phyloP scores from a whole-genome alignment of 2,797 vertebrate species.

The Acipenser ruthenus region DNA sequence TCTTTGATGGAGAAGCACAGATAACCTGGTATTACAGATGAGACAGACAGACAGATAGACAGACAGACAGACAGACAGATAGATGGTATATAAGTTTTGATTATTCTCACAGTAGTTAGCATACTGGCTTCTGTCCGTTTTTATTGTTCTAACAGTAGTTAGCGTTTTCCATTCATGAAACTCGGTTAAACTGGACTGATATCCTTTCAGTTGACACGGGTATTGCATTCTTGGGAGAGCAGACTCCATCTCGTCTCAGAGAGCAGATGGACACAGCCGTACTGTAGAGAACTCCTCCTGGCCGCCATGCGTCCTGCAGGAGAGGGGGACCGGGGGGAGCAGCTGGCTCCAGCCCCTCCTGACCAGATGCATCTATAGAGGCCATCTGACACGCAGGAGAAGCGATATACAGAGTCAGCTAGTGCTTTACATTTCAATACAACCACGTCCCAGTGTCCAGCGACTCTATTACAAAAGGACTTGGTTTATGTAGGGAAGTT shows the following conservation, averaged over 20 bases:
- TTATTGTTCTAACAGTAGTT: conserved; percentile 23
- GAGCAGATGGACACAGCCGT: conserved; percentile 75
- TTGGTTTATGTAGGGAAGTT: too few relatives aligned
- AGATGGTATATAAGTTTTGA: neutral
- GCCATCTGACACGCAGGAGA: conserved; percentile 61
- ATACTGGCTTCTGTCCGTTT: too few relatives aligned
- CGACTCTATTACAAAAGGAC: too few relatives aligned
- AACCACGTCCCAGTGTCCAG: conserved; percentile 1
- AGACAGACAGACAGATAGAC: too few relatives aligned
- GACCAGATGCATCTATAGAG: conserved; percentile 78
- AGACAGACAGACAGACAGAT: neutral
- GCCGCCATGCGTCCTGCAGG: conserved; percentile 65
- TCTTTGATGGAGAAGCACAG: neutral
- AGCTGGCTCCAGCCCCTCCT: conserved; percentile 60
- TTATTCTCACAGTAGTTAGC: too few relatives aligned
- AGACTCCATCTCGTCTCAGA: conserved; percentile 39
- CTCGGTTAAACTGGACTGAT: conserved; percentile 50
- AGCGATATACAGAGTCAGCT: conserved; percentile 62
- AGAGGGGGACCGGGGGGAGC: conserved; percentile 30
- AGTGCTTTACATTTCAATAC: conserved; percentile 72
- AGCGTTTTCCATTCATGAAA: conserved; percentile 29
- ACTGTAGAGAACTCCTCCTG: conserved; percentile 59
- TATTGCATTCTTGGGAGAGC: conserved; percentile 43
- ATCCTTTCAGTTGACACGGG: conserved; percentile 44
- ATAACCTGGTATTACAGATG: too few relatives aligned